phyloP scores from a whole-genome alignment of 2,888 invertebrate species.

The Poecilus cupreus region DNA sequence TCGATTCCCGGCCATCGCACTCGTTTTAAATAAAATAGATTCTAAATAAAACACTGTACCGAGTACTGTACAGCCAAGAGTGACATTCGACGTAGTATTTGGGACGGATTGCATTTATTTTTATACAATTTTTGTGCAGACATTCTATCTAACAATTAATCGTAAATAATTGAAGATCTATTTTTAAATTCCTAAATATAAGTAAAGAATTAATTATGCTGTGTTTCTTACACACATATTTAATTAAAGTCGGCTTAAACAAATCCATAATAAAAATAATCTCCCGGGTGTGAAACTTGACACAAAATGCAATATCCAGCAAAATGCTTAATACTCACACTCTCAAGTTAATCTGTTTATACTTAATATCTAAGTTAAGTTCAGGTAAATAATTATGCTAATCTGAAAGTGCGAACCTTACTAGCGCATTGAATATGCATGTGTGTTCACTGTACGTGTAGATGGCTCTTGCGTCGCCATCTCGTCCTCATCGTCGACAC shows the following conservation, averaged over 20 bases:
- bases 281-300: background rate
- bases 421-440: slow-evolving; percentile 44
- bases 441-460: no score
- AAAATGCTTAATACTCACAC: slow-evolving; percentile 34
- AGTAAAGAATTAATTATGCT: background rate
- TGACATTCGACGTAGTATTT: no score
- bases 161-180: no score
- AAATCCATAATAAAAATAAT: slow-evolving; percentile 15
- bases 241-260: background rate
- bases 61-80: no score
- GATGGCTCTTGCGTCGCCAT: background rate
- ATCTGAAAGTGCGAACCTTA: slow-evolving; percentile 29
- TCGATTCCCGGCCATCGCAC: no score
- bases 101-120: no score
- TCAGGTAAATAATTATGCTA: slow-evolving; percentile 50
- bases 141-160: no score
- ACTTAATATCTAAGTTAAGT: slow-evolving; percentile 47
- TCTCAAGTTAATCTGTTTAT: slow-evolving; percentile 35
- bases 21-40: no score
- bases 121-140: no score
- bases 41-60: no score
- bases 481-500: background rate
- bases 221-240: no score
- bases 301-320: slow-evolving; percentile 36
- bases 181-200: no score